Evolutionary conservation across 2,797 vertebrate species (phyloP), one percentile per base, ranked within the genome.

Genomic region (Pogonophryne albipinna): DNA sequence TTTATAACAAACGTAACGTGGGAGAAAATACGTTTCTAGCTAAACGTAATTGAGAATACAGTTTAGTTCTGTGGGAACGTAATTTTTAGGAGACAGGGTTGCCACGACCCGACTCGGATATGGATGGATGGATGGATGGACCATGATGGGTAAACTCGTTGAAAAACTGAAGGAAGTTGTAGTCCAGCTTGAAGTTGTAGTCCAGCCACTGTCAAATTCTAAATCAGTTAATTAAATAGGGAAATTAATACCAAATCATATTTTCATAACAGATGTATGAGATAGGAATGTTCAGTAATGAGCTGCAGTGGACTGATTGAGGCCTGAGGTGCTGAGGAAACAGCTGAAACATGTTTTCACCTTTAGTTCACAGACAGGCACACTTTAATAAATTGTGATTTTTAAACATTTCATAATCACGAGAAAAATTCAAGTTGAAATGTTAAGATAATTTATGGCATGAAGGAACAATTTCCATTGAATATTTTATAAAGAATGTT

Each of bases 251-350:
- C 41, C 59, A 57, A 50, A 74, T 70, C 64, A 72, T 56, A 17
- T 10, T 49, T 19, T 19, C 50, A 74, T 27, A 42, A 45, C 68
- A 85, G 60, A 80, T 46, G 65, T 67, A 69, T 20, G 17, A 59
- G 51, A 31, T 38, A 27, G 20, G 34, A 27, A 51, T 60, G 51
- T 75, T 27, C 34, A 38, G 34, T 38, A 83, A 88, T 80, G 75
- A 89, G 80, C 73, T 74, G 73, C 76, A 62, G 60, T 55, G 78
- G 80, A 85, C 45, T 51, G 17, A 44, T 20, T 52, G 44, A 6
- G 45, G 58, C 66, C 61, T 41, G 0, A 52, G n/a, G n/a, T n/a
- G n/a, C n/a, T n/a, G n/a, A 6, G 44, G 20, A 58, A 50, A 60
- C 17, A 34, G 38, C 11, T 15, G 19, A 31, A 69, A 68, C 44